Conservation (phyloP, 2,113 vertebrate species). For the Myotis lucifugus region DNA sequence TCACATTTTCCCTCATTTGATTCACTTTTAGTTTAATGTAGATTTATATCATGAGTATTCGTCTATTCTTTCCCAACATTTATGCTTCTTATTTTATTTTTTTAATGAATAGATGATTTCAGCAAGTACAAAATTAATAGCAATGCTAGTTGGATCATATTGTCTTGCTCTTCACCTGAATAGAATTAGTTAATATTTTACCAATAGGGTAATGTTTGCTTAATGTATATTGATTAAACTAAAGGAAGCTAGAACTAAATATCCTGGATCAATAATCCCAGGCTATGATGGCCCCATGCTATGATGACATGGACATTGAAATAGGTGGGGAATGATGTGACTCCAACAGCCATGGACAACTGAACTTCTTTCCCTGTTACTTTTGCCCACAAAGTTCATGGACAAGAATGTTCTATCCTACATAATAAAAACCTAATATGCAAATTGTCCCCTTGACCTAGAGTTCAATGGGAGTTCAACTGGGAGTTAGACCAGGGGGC, state of each 20-base stretch:
- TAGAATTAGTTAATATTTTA: neutral
- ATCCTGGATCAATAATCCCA: neutral
- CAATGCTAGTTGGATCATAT: neutral
- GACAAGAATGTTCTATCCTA: neutral
- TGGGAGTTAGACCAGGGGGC: no score
- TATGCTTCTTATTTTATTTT: slow-evolving; percentile 12
- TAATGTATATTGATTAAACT: neutral
- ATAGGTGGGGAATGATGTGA: neutral
- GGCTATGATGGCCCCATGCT: neutral
- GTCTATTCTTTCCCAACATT: neutral
- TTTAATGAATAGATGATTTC: neutral
- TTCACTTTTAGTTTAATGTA: neutral
- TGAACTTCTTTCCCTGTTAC: neutral
- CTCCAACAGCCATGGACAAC: neutral
- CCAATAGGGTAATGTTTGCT: neutral
- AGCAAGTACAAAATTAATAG: neutral
- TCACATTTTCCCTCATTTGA: neutral
- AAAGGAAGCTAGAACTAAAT: neutral
- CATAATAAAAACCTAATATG: no score
- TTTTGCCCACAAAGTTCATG: neutral
- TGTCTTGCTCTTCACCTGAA: neutral
- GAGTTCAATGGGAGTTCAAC: no score
- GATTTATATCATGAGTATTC: neutral
- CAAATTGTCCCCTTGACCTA: no score
- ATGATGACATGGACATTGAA: neutral